These are phyloP conservation scores for Pitangus sulphuratus DNA, from an alignment of 2,797 vertebrate genomes.

Conservation along the genomic window DNA sequence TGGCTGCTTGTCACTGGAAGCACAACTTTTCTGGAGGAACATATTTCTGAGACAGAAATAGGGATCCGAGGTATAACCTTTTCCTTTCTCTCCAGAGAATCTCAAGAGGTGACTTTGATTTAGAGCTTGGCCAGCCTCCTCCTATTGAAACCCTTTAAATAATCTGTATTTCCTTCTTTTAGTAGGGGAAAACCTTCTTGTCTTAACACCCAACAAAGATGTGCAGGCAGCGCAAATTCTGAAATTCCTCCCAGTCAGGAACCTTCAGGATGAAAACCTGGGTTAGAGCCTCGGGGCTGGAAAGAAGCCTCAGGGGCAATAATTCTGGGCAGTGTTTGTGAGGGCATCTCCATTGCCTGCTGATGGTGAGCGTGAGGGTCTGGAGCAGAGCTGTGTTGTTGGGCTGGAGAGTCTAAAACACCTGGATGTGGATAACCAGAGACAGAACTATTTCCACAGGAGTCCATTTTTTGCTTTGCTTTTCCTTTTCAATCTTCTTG, in stretches of 20 bases:
- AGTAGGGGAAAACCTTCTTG: not conserved
- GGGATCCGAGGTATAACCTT: not conserved
- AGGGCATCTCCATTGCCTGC: not conserved
- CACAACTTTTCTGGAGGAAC: not conserved
- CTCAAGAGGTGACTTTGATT: conserved; percentile 24
- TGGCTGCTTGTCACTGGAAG: not conserved
- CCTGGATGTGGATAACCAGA: not conserved
- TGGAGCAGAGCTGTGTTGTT: not conserved
- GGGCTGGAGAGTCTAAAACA: not conserved
- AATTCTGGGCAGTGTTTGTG: not conserved
- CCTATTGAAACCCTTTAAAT: not conserved
- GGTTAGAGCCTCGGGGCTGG: not conserved
- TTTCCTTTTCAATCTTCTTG: not conserved
- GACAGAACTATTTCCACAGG: not conserved
- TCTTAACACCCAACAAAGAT: not conserved
- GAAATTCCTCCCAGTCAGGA: not conserved
- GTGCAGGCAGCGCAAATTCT: not conserved
- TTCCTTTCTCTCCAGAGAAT: not conserved
- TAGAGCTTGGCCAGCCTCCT: not conserved
- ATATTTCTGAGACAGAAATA: not conserved
- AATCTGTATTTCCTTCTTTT: not conserved
- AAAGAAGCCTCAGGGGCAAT: not conserved
- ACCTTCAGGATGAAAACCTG: not conserved
- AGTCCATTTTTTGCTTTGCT: not conserved
- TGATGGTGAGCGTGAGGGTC: not conserved